Percentiles rank a stretch among this genome's conserved stretches.
Conservation (phyloP, 2,113 vertebrate species). For the Cichladusa arquata region DNA sequence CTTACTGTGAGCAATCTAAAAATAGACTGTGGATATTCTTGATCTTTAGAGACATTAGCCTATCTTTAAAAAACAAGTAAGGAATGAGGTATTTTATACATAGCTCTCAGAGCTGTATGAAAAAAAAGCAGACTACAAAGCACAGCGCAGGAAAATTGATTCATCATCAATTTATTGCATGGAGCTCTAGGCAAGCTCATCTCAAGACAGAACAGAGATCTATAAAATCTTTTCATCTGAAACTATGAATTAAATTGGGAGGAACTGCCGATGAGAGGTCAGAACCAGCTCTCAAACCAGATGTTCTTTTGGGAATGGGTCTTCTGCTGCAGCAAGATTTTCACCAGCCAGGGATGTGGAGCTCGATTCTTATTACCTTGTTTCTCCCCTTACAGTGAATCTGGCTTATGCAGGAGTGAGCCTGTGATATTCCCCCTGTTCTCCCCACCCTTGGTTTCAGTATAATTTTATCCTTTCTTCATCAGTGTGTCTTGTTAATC, state of each 20-base stretch:
- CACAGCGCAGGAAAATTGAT: constrained; percentile 33
- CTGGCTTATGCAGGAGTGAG: neutral
- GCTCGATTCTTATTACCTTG: neutral
- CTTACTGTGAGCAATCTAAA: neutral
- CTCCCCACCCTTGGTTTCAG: neutral
- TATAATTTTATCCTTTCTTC: neutral
- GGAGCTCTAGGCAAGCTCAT: constrained; percentile 32
- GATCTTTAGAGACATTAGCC: neutral
- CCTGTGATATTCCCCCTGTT: neutral
- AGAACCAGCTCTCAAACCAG: neutral
- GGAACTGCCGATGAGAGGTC: constrained; percentile 5
- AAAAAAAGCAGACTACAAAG: constrained; percentile 35
- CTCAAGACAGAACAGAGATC: constrained; percentile 27
- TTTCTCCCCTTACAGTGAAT: neutral
- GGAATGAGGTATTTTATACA: constrained; percentile 30
- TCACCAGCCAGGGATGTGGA: neutral
- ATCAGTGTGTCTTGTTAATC: neutral
- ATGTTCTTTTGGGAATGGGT: neutral
- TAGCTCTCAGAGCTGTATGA: neutral
- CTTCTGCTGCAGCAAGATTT: neutral
- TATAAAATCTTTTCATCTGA: constrained; percentile 59
- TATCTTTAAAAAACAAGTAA: constrained; percentile 29
- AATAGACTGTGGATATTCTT: neutral
- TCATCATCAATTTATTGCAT: constrained; percentile 65
- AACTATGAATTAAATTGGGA: constrained; percentile 38